Conservation (phyloP, 2,797 vertebrate species). For the Cercopithecus diana region DNA sequence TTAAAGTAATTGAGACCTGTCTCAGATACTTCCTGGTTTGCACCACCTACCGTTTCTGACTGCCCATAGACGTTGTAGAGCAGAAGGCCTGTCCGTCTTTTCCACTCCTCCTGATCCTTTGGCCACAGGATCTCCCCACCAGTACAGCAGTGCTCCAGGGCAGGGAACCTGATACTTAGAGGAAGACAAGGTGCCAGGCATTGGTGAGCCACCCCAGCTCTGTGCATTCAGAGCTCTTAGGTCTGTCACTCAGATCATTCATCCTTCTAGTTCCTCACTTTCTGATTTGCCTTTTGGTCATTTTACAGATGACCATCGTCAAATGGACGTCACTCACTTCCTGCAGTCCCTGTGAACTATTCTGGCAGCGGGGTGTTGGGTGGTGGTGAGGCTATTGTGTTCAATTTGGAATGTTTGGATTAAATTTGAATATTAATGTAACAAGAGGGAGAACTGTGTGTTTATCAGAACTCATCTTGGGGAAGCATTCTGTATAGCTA, state of each 20-base stretch:
- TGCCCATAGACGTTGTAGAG: constrained; percentile 89
- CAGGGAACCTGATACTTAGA: constrained; percentile 86
- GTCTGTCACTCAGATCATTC: background rate
- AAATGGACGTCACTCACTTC: background rate
- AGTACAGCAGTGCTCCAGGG: constrained; percentile 84
- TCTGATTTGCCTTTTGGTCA: background rate
- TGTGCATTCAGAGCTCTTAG: accelerated
- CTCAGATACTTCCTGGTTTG: too few species aligned
- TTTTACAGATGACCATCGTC: background rate
- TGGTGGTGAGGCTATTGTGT: background rate
- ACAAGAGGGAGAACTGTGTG: background rate
- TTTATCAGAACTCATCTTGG: background rate
- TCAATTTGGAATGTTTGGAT: background rate
- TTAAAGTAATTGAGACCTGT: too few species aligned
- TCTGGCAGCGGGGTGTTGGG: background rate
- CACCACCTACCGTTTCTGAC: constrained; percentile 86
- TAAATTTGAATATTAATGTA: background rate
- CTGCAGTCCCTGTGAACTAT: background rate
- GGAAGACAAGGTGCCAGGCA: background rate
- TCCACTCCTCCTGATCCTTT: constrained; percentile 87
- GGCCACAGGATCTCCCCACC: constrained; percentile 88
- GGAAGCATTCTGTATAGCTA: background rate
- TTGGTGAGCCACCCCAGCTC: too few species aligned
- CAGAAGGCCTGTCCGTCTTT: constrained; percentile 83
- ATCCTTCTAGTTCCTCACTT: background rate